These are phyloP conservation scores for Mycteria americana DNA, from an alignment of 2,797 vertebrate species.

Conservation along the genomic window DNA sequence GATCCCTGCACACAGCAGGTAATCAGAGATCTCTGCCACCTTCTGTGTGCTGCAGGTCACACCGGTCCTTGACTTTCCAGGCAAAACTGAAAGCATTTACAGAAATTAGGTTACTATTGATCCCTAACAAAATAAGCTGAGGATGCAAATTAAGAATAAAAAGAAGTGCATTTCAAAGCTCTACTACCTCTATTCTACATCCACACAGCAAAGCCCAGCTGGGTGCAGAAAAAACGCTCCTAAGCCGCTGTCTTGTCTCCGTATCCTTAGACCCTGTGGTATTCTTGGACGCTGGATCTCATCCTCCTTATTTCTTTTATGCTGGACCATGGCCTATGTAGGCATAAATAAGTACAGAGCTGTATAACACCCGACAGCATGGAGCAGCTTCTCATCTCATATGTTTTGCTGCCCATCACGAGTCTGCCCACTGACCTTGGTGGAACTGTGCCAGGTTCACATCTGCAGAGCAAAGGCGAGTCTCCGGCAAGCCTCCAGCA, in stretches of 20 bases:
- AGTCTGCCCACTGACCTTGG: neutral
- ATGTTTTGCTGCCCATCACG: neutral
- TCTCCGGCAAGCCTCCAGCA: neutral
- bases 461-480: neutral
- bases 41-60: too few species aligned
- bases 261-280: neutral
- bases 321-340: rapidly evolving
- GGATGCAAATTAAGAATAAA: neutral
- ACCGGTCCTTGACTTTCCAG: neutral
- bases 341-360: neutral
- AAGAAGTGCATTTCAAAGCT: neutral
- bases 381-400: neutral
- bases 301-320: neutral
- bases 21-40: neutral
- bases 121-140: neutral
- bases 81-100: neutral
- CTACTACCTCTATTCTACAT: neutral
- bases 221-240: neutral
- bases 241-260: neutral
- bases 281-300: neutral
- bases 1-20: neutral
- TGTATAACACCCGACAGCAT: neutral
- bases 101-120: neutral
- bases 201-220: neutral
- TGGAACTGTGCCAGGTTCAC: neutral